Evolutionary conservation across 2,113 vertebrate genomes (phyloP), one percentile per base, ranked within the genome.

Genomic region (Cyanocitta stelleri): DNA sequence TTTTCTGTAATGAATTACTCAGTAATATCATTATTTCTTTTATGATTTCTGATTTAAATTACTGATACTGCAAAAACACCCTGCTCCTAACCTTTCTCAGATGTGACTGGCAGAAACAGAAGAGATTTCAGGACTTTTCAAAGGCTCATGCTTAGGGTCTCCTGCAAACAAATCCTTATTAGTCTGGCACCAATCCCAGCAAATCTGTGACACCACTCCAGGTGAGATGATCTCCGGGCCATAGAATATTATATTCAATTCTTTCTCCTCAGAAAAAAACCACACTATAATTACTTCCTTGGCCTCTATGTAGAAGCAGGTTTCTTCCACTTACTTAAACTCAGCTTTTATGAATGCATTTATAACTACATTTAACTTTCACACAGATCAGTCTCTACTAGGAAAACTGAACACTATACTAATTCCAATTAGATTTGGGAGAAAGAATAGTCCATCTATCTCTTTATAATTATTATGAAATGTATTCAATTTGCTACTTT

Each of bases 401-500:
- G 67, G 29, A 41, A 88, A 87, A 75, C 35, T 12, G 44, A 96
- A 89, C 21, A 35, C 66, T 41, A 68, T 32, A 78, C 87, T 85
- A 95, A 91, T 95, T 85, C 79, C 51, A 95, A 78, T 91, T 89
- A 84, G 75, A 96, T 85, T 6, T 87, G 67, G 39, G 68, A 66
- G 87, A 68, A 86, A 86, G 66, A 95, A 96, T 56, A 90, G 56
- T 77, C 77, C 73, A 72, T 95, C 77, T 89, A 72, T 95, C 77
- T 89, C 82, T 91, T 95, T 61, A 63, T 82, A 85, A 94, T 85
- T 94, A 96, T 94, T 96, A 89, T 5, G 14, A 92, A 96, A 94
- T 56, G 71, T 76, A 87, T 93, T 92, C 83, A 83, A 81, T 96
- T 96, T 95, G 80, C 89, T 87, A 78, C 95, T 97, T 97, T 96